Conservation (phyloP, 2,888 invertebrate species). For the Stegana nigrithorax region DNA sequence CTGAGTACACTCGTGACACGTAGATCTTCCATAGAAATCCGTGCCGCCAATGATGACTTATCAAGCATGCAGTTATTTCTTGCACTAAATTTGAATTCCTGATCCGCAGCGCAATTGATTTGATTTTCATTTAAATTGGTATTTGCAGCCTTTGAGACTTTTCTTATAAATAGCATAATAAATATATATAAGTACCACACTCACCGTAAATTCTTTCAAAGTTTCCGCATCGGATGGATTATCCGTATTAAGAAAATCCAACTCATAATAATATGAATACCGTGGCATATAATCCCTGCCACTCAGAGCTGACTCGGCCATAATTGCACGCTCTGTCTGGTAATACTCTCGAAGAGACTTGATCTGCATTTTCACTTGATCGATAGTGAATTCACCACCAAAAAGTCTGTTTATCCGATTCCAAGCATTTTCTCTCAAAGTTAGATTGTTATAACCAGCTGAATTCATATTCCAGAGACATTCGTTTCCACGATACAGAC, state of each 20-base stretch:
- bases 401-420: background rate
- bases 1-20: no score
- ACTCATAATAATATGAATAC: slow-evolving; percentile 4
- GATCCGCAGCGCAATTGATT: no score
- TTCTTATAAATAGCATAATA: no score
- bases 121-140: no score
- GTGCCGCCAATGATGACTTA: no score
- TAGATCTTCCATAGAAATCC: no score
- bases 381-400: background rate
- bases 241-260: background rate
- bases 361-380: slow-evolving; percentile 9
- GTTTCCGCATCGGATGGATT: background rate
- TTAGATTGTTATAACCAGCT: background rate
- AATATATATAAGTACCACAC: no score
- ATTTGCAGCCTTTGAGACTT: no score
- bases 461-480: slow-evolving; percentile 9
- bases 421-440: slow-evolving; percentile 5
- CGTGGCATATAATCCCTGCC: background rate
- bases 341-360: background rate
- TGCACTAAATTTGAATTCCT: no score
- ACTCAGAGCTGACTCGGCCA: background rate
- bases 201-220: no score
- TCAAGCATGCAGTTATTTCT: no score
- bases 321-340: background rate
- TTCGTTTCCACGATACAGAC: slow-evolving; percentile 2